phyloP scores from a whole-genome alignment of 2,888 invertebrate genomes.

The Epinotia bilunana region DNA sequence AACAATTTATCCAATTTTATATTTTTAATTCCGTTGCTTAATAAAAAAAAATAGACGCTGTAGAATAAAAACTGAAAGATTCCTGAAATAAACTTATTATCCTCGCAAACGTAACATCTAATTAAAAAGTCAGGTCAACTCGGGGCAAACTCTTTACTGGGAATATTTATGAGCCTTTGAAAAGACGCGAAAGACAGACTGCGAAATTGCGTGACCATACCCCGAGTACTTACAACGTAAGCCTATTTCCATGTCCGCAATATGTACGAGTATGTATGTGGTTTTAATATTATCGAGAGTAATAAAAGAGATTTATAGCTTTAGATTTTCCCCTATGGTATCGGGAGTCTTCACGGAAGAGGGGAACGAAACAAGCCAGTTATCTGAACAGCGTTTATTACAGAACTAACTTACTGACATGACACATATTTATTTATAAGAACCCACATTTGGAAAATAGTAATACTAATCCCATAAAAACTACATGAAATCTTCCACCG shows the following conservation, averaged over 20 bases:
- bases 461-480: too few relatives aligned
- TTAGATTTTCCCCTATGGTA: not conserved
- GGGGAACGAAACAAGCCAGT: too few relatives aligned
- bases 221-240: not conserved
- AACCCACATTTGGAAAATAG: too few relatives aligned
- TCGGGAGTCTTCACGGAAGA: too few relatives aligned
- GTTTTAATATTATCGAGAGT: not conserved
- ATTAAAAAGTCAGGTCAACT: slow-evolving; percentile 37
- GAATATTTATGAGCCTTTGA: slow-evolving; percentile 35
- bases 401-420: too few relatives aligned
- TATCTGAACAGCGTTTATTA: too few relatives aligned
- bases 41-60: not conserved
- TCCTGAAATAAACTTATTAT: slow-evolving; percentile 24
- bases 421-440: too few relatives aligned
- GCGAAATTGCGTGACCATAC: slow-evolving; percentile 33
- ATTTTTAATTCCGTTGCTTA: not conserved
- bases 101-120: slow-evolving; percentile 29
- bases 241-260: slow-evolving; percentile 8
- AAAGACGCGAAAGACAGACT: slow-evolving; percentile 29
- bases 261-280: not conserved
- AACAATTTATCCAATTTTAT: not conserved
- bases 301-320: not conserved
- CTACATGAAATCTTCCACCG: too few relatives aligned
- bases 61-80: not conserved
- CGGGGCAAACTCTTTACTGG: slow-evolving; percentile 31